phyloP scores from a whole-genome alignment of 2,113 vertebrate species.

The Erythrolamprus reginae region DNA sequence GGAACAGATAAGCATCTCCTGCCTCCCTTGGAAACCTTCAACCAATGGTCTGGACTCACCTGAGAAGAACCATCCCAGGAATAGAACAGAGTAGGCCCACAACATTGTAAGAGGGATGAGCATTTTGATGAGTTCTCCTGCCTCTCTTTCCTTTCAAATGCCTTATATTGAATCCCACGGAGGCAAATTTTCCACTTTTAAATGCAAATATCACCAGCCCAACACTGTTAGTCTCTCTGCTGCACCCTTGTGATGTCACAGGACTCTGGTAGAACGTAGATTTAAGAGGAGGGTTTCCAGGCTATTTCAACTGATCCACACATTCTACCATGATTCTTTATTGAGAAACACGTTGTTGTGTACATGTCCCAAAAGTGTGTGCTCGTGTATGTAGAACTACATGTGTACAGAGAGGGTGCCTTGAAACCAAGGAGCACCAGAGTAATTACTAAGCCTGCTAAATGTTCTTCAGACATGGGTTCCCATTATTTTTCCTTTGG shows the following conservation, averaged over 20 bases:
- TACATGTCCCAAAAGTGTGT: no score
- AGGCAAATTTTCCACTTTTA: background rate
- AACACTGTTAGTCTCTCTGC: background rate
- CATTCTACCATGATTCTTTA: background rate
- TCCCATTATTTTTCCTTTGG: no score
- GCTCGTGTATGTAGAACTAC: no score
- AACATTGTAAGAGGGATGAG: background rate
- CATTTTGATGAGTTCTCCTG: background rate
- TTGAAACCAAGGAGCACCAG: no score
- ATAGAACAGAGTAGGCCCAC: background rate
- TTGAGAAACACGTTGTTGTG: no score
- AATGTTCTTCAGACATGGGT: no score
- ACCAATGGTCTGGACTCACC: background rate
- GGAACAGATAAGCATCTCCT: background rate
- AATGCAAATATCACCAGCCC: background rate
- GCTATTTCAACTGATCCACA: background rate
- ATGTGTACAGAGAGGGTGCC: no score
- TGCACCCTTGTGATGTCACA: background rate
- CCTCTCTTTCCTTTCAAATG: background rate
- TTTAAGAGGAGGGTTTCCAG: background rate
- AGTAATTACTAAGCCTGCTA: no score
- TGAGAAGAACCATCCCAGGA: background rate
- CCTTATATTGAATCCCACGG: background rate
- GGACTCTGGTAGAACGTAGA: background rate
- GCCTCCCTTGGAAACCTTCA: background rate